Evolutionary conservation across 2,888 invertebrate genomes (phyloP).

Genomic region (Brachylomia viminalis): DNA sequence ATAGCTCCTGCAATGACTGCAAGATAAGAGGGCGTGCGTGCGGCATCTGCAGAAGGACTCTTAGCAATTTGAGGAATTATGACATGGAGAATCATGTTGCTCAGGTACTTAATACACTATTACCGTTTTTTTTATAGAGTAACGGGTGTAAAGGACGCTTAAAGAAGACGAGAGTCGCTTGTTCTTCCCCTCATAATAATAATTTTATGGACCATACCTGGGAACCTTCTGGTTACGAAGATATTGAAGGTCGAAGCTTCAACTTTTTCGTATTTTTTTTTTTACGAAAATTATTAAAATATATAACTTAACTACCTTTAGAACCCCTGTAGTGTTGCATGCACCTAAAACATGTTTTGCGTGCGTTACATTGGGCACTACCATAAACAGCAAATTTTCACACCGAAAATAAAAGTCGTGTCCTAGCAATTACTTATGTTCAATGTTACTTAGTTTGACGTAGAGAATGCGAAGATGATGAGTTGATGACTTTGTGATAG

Average conservation of each 20-base stretch:
- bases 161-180: background rate
- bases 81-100: conserved; percentile 72
- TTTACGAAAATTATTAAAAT: background rate
- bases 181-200: background rate
- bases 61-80: conserved; percentile 77
- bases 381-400: background rate
- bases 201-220: background rate
- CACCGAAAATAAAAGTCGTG: background rate
- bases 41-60: conserved; percentile 65
- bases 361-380: background rate
- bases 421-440: background rate
- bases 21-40: conserved; percentile 34
- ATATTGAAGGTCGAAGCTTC: background rate
- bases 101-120: conserved; percentile 31
- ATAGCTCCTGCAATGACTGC: conserved; percentile 50
- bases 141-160: background rate
- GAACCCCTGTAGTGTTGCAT: background rate
- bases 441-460: background rate
- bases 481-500: background rate
- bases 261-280: background rate
- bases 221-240: background rate
- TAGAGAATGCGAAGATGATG: background rate
- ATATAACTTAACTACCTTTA: background rate
- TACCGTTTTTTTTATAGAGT: background rate
- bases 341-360: background rate